phyloP scores from a whole-genome alignment of 2,113 vertebrate genomes.

The Rhombomys opimus region DNA sequence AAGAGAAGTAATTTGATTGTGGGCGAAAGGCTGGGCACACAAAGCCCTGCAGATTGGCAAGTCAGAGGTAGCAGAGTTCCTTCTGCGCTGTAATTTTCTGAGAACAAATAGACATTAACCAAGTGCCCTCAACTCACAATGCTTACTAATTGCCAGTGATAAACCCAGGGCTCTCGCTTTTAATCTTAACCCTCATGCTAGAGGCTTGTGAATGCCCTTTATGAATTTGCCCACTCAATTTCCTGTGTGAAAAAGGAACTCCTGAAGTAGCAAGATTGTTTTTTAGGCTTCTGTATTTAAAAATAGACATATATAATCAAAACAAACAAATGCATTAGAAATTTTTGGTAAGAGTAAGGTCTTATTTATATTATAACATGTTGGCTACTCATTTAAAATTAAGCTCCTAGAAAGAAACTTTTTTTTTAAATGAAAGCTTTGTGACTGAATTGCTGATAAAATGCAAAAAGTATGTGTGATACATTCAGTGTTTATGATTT shows the following conservation, averaged over 20 bases:
- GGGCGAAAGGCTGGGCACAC: constrained; percentile 26
- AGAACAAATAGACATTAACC: constrained; percentile 75
- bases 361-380: constrained; percentile 26
- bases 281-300: constrained; percentile 10
- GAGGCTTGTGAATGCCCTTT: constrained; percentile 6
- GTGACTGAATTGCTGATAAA: constrained; percentile 31
- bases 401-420: background rate
- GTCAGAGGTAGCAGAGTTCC: constrained; percentile 47
- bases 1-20: constrained; percentile 72
- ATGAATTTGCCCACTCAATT: constrained; percentile 60
- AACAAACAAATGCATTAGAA: constrained; percentile 26
- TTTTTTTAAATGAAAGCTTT: background rate
- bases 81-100: constrained; percentile 72
- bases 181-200: constrained; percentile 54
- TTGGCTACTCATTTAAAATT: constrained; percentile 66
- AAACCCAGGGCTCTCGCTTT: constrained; percentile 37
- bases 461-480: background rate
- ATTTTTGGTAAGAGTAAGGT: background rate
- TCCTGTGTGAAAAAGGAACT: constrained; percentile 13
- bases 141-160: constrained; percentile 72
- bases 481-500: constrained; percentile 7
- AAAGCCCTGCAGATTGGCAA: constrained; percentile 71
- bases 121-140: constrained; percentile 68
- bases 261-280: background rate
- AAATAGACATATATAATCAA: constrained; percentile 59